Conservation (phyloP, 2,888 invertebrate species). For the Lathronympha strigana region DNA sequence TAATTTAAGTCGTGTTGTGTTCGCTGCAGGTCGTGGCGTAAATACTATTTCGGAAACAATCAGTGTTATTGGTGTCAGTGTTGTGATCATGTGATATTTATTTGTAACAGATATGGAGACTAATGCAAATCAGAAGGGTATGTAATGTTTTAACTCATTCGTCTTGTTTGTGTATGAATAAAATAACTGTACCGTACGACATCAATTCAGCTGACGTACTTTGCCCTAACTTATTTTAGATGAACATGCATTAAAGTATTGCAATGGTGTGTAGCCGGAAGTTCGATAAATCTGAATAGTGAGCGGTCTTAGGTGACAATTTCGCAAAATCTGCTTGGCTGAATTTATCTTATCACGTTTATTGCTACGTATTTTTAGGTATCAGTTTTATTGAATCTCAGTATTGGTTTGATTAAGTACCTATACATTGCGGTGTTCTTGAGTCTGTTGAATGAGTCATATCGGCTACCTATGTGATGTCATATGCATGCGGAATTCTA, state of each 20-base stretch:
- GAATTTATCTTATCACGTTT: constrained; percentile 35
- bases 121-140: constrained; percentile 77
- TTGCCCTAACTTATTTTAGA: constrained; percentile 49
- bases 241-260: constrained; percentile 41
- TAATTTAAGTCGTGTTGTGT: constrained; percentile 48
- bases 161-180: constrained; percentile 77
- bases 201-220: constrained; percentile 66
- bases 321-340: constrained; percentile 25
- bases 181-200: constrained; percentile 70
- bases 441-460: constrained; percentile 66
- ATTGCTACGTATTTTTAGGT: constrained; percentile 27
- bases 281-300: neutral
- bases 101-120: constrained; percentile 72
- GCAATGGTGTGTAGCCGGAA: constrained; percentile 5
- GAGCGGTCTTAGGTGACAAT: constrained; percentile 15
- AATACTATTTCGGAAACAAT: constrained; percentile 23
- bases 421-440: constrained; percentile 49
- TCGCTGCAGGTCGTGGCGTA: constrained; percentile 38
- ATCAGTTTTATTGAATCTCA: constrained; percentile 33
- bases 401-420: constrained; percentile 40
- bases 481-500: constrained; percentile 68
- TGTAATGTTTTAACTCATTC: constrained; percentile 59
- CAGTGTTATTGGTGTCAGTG: constrained; percentile 46
- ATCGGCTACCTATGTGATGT: constrained; percentile 69
- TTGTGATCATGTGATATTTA: constrained; percentile 76